Base-by-base conservation (phyloP, 2,113 vertebrate species). In the Andinoacara biseriatus region DNA sequence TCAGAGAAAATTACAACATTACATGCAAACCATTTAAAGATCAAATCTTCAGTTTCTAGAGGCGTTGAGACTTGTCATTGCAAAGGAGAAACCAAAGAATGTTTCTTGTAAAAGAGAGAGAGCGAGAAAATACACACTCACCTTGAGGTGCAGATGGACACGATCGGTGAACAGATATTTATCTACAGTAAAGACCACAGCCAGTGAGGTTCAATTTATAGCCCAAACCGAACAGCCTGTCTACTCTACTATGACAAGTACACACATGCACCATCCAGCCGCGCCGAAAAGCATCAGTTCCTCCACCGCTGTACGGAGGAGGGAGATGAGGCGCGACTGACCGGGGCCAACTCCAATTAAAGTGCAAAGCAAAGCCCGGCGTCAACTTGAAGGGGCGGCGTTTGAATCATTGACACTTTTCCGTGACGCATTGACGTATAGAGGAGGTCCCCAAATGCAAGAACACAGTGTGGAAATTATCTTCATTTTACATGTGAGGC, bases 41-140 rank as follows among this genome's bases (percentile, higher is more conserved):
- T 52, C 65, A 29, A 5, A 72, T 31, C 15, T 33, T 18, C 29
- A 54, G 52, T 29, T 31, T 31, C 26, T 7, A 31, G 46, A 72
- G 26, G 10, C 17, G 20, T 14, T 72, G 10, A 72, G 46, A 31
- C 52, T 33, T 35, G n/a, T 26, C 10, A 17, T 3, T 43, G 18
- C 13, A 56, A 78, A 31, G 38, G 2, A 69, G 14, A 63, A 1
- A 31, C 7, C 5, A 54, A 49, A 59, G 6, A n/a, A 14, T 43
- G 63, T 17, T 24, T 38, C 35, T 26, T 54, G 20, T 3, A 24
- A 52, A 8, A 56, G 29, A 72, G 43, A 49, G 40, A 31, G 8
- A n/a, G 17, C 31, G 38, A 35, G 22, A 57, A 38, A 67, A 76
- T 56, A 2, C n/a, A 67, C 85, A 87, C 93, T 93, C 86, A 94